Conservation (phyloP, 2,797 vertebrate species). For the Cyprinodon diabolis region DNA sequence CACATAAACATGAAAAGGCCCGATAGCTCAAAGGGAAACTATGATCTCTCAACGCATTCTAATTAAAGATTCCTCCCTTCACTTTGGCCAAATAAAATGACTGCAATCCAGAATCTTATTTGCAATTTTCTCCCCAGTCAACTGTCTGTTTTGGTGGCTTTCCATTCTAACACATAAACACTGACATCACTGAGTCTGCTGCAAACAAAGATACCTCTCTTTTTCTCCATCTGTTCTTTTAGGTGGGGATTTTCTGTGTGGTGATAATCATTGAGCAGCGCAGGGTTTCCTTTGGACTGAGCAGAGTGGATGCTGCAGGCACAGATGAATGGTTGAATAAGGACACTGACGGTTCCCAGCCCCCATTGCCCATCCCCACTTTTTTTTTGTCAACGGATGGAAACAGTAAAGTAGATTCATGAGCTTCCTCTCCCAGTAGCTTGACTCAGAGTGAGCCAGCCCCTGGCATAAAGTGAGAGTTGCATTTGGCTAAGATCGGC, state of each 20-base stretch:
- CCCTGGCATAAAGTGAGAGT: constrained; percentile 38
- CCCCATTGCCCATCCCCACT: constrained; percentile 15
- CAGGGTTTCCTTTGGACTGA: constrained; percentile 30
- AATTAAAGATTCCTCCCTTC: constrained; percentile 74
- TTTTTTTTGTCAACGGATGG: constrained; percentile 45
- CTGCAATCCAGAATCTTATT: constrained; percentile 61
- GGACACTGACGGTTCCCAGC: constrained; percentile 38
- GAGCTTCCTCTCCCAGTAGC: constrained; percentile 45
- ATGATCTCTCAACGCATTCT: constrained; percentile 76
- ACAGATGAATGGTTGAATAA: constrained; percentile 55
- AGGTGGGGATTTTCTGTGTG: constrained; percentile 56
- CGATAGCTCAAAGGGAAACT: constrained; percentile 72
- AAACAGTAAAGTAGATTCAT: constrained; percentile 64
- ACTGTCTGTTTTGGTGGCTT: constrained; percentile 48
- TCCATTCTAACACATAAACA: constrained; percentile 46
- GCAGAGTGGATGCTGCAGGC: constrained; percentile 31
- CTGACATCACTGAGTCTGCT: constrained; percentile 50
- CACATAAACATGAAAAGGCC: constrained; percentile 77
- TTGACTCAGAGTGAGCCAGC: constrained; percentile 44
- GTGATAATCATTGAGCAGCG: constrained; percentile 45
- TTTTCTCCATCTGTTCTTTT: constrained; percentile 30
- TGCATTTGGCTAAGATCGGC: constrained; percentile 38
- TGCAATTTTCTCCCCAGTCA: constrained; percentile 43
- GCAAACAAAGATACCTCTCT: constrained; percentile 36
- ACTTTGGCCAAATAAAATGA: constrained; percentile 55